These are phyloP conservation scores for Bombyx mandarina DNA, from an alignment of 1,140 invertebrate genomes.

Conservation along the genomic window DNA sequence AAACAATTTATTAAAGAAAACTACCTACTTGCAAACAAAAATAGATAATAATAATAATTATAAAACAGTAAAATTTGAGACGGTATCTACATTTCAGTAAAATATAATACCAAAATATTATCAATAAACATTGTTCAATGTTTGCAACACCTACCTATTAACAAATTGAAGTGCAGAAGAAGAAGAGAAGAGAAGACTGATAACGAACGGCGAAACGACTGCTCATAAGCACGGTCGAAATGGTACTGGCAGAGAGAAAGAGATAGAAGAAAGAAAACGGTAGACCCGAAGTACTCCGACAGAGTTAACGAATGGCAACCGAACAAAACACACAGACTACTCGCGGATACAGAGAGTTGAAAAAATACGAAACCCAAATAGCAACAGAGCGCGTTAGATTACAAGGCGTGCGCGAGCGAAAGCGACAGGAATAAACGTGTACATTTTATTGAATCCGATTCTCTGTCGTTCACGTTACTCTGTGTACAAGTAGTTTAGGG, in stretches of 20 bases:
- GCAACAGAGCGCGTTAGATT: conserved; percentile 7
- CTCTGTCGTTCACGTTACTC: conserved; percentile 24
- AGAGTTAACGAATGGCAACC: conserved; percentile 26
- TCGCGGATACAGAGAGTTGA: conserved; percentile 24
- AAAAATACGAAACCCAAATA: conserved; percentile 3
- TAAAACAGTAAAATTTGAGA: background rate
- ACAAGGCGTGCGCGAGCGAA: conserved; percentile 9
- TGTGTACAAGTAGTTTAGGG: conserved; percentile 21
- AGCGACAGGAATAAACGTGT: conserved; percentile 1
- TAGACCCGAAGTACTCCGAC: conserved; percentile 31
- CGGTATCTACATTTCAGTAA: too few relatives aligned
- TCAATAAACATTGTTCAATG: conserved; percentile 6
- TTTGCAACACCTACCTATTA: conserved; percentile 37
- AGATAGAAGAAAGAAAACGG: conserved; percentile 62
- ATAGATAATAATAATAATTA: background rate
- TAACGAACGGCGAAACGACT: conserved; percentile 29
- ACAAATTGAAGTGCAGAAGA: conserved; percentile 37
- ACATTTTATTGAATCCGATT: background rate
- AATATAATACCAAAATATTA: background rate
- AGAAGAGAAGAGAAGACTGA: conserved; percentile 55
- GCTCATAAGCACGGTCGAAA: conserved; percentile 28
- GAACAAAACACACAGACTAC: conserved; percentile 41
- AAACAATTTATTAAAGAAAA: background rate
- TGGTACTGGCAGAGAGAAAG: conserved; percentile 57
- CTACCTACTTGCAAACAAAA: background rate